These are phyloP conservation scores for Pherbina coryleti DNA, from an alignment of 2,888 invertebrate genomes.

Conservation along the genomic window DNA sequence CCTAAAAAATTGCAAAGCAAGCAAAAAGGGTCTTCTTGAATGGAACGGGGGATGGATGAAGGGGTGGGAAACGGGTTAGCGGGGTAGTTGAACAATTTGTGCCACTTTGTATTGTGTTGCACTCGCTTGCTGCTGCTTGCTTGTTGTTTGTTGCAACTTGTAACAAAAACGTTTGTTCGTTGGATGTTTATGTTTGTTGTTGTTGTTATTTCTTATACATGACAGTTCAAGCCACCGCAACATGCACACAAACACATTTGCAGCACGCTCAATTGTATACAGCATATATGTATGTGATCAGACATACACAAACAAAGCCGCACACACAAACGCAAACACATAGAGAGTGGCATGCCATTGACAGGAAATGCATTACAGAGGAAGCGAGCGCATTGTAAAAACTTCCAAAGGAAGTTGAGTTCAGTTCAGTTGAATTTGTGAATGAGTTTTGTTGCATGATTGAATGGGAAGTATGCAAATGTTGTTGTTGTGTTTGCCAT, in stretches of 20 bases:
- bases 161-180: not conserved
- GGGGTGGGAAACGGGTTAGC: not conserved
- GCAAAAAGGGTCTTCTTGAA: not conserved
- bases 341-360: not conserved
- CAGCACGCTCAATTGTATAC: not conserved
- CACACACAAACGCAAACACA: not conserved
- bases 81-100: not conserved
- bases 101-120: not conserved
- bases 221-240: conserved; percentile 31
- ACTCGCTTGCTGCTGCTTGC: not conserved
- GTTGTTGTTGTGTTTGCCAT: not conserved
- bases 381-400: conserved; percentile 4
- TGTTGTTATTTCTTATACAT: conserved; percentile 7
- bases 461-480: conserved; percentile 19
- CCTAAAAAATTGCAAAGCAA: not conserved
- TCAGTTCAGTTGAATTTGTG: not conserved
- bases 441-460: conserved; percentile 2
- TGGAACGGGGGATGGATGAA: not conserved
- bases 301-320: not conserved
- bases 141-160: not conserved
- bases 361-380: conserved; percentile 11
- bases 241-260: not conserved
- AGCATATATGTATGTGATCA: not conserved
- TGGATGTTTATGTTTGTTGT: not conserved
- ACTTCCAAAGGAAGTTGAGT: conserved; percentile 13